A percentile compares a stretch with the other conserved stretches of the same genome.
These are phyloP conservation scores for Pachyuromys duprasi DNA, from an alignment of 2,797 vertebrate species.

Conservation along the genomic window DNA sequence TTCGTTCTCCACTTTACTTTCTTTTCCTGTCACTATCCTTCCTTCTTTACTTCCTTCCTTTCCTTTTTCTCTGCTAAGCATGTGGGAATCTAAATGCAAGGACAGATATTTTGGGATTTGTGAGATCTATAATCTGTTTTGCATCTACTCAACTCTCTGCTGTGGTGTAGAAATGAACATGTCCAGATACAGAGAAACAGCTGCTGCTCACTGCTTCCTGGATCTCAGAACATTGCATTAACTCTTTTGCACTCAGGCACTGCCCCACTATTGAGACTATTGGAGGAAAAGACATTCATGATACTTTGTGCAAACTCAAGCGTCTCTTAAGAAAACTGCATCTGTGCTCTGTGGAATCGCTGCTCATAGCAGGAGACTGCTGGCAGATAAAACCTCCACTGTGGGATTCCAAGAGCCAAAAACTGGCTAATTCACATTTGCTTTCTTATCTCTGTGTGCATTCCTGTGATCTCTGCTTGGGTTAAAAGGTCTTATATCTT, in stretches of 20 bases:
- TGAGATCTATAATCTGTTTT: background rate
- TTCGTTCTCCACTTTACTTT: fast-evolving
- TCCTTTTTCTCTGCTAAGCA: background rate
- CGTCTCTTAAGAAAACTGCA: background rate
- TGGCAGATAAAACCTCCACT: background rate
- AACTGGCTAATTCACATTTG: background rate
- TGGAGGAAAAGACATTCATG: background rate
- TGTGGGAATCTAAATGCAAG: background rate
- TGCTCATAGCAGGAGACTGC: background rate
- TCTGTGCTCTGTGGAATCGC: too few species aligned
- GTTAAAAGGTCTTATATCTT: background rate
- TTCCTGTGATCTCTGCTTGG: background rate
- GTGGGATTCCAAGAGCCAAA: background rate
- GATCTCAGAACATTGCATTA: background rate
- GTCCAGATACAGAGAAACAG: background rate
- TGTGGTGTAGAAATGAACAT: background rate
- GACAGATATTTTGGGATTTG: background rate
- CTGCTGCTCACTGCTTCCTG: background rate
- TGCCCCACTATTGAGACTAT: background rate
- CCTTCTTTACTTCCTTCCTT: background rate
- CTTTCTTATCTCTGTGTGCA: background rate
- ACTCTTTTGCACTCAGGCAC: background rate
- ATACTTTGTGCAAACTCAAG: background rate
- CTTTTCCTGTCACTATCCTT: fast-evolving
- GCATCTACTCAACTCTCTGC: background rate